Conservation (phyloP, 2,797 vertebrate genomes). For the Sebastiscus albofasciatus region DNA sequence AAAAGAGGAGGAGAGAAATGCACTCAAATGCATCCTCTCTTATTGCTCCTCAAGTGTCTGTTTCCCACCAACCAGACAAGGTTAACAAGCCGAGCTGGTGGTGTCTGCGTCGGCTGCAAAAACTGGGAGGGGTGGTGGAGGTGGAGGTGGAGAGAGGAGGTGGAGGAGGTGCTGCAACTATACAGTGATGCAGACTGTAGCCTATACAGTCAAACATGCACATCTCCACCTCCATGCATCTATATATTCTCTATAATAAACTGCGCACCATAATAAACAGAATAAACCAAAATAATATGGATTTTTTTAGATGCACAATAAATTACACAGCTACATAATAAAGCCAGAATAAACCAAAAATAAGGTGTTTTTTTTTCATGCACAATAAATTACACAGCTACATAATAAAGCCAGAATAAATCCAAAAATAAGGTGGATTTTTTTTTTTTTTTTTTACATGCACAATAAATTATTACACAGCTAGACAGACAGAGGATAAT, state of each 20-base stretch:
- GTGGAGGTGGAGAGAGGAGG: slow-evolving; percentile 24
- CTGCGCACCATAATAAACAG: slow-evolving; percentile 17
- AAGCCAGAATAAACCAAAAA: slow-evolving; percentile 13
- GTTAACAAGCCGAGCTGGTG: slow-evolving; percentile 78
- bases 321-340: slow-evolving; percentile 47
- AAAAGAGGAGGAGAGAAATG: not conserved
- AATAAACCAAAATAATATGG: slow-evolving; percentile 16
- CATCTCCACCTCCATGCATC: slow-evolving; percentile 8
- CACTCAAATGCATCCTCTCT: slow-evolving; percentile 19
- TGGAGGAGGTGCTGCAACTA: slow-evolving; percentile 67
- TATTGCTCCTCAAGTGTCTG: slow-evolving; percentile 76
- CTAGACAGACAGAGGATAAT: slow-evolving; percentile 31
- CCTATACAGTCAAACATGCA: slow-evolving; percentile 49
- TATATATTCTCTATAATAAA: not conserved
- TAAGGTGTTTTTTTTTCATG: slow-evolving; percentile 27
- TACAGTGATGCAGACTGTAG: slow-evolving; percentile 70
- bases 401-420: slow-evolving; percentile 20
- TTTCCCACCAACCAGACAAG: slow-evolving; percentile 80
- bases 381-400: slow-evolving; percentile 64
- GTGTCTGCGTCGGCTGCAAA: slow-evolving; percentile 77
- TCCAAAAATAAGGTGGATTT: slow-evolving; percentile 17
- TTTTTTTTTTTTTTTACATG: slow-evolving; percentile 4
- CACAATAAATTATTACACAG: slow-evolving; percentile 69
- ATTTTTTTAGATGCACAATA: slow-evolving; percentile 49
- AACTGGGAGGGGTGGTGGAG: slow-evolving; percentile 49